Conservation (phyloP, 2,888 invertebrate genomes). For the Sipha maydis region DNA sequence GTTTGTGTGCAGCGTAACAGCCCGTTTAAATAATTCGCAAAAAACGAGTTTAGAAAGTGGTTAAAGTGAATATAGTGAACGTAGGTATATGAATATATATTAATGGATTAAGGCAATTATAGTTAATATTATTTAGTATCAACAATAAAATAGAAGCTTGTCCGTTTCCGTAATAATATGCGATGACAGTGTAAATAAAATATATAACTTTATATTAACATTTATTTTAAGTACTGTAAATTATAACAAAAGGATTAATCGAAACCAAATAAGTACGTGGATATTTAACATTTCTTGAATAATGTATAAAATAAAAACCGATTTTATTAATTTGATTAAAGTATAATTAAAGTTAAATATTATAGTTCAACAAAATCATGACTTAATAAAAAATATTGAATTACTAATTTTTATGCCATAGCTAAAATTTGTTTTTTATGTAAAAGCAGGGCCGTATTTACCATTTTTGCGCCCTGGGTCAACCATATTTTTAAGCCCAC, state of each 20-base stretch:
- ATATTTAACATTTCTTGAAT: neutral
- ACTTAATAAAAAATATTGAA: too few species aligned
- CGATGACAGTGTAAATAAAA: neutral
- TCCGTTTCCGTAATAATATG: neutral
- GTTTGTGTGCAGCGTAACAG: neutral
- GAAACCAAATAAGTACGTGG: neutral
- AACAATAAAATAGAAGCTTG: neutral
- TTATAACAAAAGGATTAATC: neutral
- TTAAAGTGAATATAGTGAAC: conserved; percentile 19
- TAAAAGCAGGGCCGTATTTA: too few species aligned
- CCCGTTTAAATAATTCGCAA: conserved; percentile 31
- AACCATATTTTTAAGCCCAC: too few species aligned
- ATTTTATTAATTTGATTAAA: too few species aligned
- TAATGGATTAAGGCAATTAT: neutral
- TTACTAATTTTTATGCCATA: too few species aligned
- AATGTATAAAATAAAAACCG: too few species aligned
- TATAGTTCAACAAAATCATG: too few species aligned
- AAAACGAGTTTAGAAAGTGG: conserved; percentile 53
- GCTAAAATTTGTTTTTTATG: too few species aligned
- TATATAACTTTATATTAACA: neutral
- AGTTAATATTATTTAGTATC: neutral
- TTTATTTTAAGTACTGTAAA: neutral
- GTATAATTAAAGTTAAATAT: too few species aligned
- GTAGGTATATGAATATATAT: neutral
- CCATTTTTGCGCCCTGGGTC: too few species aligned